Base-by-base conservation (phyloP, 2,113 vertebrate species). In the Aegotheles bennettii region DNA sequence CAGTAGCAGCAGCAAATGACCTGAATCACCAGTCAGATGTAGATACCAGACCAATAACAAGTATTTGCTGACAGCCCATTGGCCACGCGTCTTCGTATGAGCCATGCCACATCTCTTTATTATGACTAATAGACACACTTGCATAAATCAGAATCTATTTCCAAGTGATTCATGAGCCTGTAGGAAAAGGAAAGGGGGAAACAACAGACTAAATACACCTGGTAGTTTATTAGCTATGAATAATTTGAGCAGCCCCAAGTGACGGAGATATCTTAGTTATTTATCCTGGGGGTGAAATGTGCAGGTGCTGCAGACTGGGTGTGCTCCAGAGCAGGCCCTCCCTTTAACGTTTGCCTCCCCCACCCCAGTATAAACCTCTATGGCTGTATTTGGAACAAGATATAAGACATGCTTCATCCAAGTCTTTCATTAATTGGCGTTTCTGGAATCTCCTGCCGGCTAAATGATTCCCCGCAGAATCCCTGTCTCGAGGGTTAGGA, bases 141-240 rank as follows among this genome's bases (percentile, higher is more conserved):
- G 92, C 90, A 95, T 87, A 90, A 96, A 83, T 93, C 93, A 95
- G 70, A 91, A 74, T 88, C 59, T 67, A 86, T 93, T 95, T 96
- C 82, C 79, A 80, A 77, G 83, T 86, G 93, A 97, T 91, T 93
- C 95, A 93, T 84, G 87, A 95, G 50, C 3, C 0, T 48, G 70
- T 42, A 93, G 78, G 82, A 69, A 91, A 90, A 89, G 45, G 45
- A 23, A 57, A 6, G 13, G 2, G 14, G 35, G n/a, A 7, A 67
- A 87, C 73, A 81, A 82, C 87, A 93, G 87, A 11, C 84, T 95
- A 94, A 97, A 94, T 84, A 89, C 93, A 95, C 84, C 91, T 94
- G 94, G 95, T 85, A 95, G 91, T 95, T 95, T 94, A 94, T 96
- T 91, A 88, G 94, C 85, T 94, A 63, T 95, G 96, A 96, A 96